Conservation (phyloP, 1,140 invertebrate species). For the Mactra quadrangularis region DNA sequence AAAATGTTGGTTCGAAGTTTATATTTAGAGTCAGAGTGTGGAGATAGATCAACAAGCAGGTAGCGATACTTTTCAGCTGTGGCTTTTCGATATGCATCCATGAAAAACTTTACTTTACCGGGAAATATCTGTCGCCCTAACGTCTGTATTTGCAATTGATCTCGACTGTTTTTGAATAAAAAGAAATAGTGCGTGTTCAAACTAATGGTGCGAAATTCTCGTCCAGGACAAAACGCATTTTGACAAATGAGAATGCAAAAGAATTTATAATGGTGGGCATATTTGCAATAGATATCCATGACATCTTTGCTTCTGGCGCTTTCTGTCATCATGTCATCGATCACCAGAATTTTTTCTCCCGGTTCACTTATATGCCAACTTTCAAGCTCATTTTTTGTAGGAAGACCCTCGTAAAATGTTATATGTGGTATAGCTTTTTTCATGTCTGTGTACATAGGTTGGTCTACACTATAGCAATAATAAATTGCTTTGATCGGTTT, state of each 20-base stretch:
- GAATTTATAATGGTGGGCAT: conserved; percentile 35
- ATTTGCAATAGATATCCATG: too few species aligned
- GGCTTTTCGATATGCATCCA: conserved; percentile 49
- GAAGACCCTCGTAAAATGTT: conserved; percentile 36
- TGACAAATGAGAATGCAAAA: conserved; percentile 51
- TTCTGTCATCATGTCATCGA: too few species aligned
- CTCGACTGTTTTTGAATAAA: too few species aligned
- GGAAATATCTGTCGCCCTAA: too few species aligned
- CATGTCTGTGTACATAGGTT: too few species aligned
- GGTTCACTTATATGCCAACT: too few species aligned
- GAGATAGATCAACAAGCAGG: conserved; percentile 30
- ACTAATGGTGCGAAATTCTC: conserved; percentile 17
- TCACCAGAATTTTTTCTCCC: too few species aligned
- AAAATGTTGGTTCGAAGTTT: conserved; percentile 37
- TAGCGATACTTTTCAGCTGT: conserved; percentile 38
- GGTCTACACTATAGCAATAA: conserved; percentile 32
- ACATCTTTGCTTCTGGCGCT: too few species aligned
- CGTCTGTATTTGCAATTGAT: too few species aligned
- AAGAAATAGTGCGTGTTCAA: conserved; percentile 35
- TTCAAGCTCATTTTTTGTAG: conserved; percentile 23
- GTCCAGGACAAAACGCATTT: conserved; percentile 41
- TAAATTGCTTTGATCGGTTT: conserved; percentile 24
- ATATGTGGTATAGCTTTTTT: conserved; percentile 31
- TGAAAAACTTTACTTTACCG: conserved; percentile 34
- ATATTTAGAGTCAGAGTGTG: conserved; percentile 39